Conservation (phyloP, 2,888 invertebrate species). For the Diarsia dahlii region DNA sequence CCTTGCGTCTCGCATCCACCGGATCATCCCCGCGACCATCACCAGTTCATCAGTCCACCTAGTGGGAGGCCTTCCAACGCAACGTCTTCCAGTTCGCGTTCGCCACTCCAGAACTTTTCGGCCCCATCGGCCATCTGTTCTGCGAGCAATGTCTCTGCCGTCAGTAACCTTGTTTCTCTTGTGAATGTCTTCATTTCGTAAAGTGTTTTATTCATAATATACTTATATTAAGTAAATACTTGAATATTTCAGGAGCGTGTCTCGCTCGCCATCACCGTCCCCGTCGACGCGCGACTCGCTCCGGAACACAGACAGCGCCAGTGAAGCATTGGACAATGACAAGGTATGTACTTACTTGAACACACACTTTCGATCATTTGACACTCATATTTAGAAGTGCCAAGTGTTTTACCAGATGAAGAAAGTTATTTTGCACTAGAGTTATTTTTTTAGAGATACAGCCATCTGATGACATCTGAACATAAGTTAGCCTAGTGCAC, state of each 20-base stretch:
- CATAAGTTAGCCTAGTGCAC: neutral
- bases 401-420: neutral
- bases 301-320: constrained; percentile 77
- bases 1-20: too few species aligned
- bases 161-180: too few species aligned
- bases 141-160: too few species aligned
- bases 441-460: neutral
- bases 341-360: constrained; percentile 72
- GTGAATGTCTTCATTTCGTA: too few species aligned
- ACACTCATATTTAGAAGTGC: neutral
- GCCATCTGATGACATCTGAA: neutral
- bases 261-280: constrained; percentile 88
- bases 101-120: too few species aligned
- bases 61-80: too few species aligned
- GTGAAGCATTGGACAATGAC: constrained; percentile 83
- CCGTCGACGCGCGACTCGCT: constrained; percentile 83
- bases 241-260: constrained; percentile 85
- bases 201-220: too few species aligned
- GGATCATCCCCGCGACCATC: too few species aligned
- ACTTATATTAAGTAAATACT: neutral
- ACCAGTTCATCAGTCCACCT: too few species aligned
- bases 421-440: neutral
- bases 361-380: neutral
- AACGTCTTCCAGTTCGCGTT: too few species aligned
- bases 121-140: too few species aligned